Evolutionary conservation across 2,888 invertebrate genomes (phyloP), one percentile per base, ranked within the genome.

Genomic region (Nezara viridula): DNA sequence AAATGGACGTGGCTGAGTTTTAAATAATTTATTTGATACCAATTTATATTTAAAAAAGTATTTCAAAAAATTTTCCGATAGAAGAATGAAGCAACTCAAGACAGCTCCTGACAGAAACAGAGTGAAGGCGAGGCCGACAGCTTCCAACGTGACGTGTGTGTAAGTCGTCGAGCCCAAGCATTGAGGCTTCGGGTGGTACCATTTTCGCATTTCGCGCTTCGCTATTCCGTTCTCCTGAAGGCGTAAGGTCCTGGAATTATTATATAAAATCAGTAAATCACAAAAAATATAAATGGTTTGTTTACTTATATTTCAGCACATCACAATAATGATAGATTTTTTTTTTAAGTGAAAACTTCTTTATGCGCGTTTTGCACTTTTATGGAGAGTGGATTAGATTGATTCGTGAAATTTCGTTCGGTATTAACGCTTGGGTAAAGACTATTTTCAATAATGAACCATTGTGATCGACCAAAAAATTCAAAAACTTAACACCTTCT

Each of bases 201-300:
- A 90, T 27, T 81, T 52, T 77, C 73, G 86, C 66, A 55, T 88
- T 40, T 90, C 89, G n/a, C 89, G 86, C 50, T 85, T 66, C 50
- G 86, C 89, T 10, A 90, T 40, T 37, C 90, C 90, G 44, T 87
- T 89, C 60, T 90, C 90, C 24, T 52, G 86, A 14, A 90, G n/a
- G 47, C 60, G 89, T 19, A 89, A 40, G 6, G 87, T 44, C 44
- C 90, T 88, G 19, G 2, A 88, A 88, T 27, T 16, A 27, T 27
- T 14, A 60, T 2, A 60, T 16, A 60, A 6, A 32, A 73, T 37
- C 7, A 37, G 7, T 2, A 73, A 37, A 37, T 32, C 2, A 50
- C 5, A 19, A 55, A 55, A 44, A 50, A 50, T 21, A 50, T 21
- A 16, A 50, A 21, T 50, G 3, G 50, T 50, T 21, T 50, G 50